These are phyloP conservation scores for Actinia equina DNA, from an alignment of 64 coral and sea anemone genomes.

Conservation along the genomic window DNA sequence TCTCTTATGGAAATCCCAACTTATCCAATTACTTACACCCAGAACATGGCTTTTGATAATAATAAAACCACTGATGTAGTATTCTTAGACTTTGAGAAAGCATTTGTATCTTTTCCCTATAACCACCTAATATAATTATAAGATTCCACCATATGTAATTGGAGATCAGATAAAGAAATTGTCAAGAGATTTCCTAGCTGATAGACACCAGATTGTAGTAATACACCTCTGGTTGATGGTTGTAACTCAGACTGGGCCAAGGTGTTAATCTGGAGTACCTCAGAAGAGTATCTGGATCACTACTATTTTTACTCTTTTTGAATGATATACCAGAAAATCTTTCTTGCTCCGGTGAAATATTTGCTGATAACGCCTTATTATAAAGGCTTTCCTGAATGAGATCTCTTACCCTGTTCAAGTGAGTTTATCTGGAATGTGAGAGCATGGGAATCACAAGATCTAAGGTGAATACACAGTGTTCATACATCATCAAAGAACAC, in stretches of 20 bases:
- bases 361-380: neutral
- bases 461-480: constrained; percentile 2
- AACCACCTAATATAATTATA: neutral
- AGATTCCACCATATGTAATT: neutral
- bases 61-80: constrained; percentile 5
- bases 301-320: neutral
- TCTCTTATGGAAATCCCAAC: neutral
- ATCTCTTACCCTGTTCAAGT: constrained; percentile 21
- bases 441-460: neutral
- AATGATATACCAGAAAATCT: neutral
- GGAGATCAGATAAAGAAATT: neutral
- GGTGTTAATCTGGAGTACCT: constrained; percentile 10
- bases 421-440: constrained; percentile 16
- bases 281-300: neutral
- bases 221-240: neutral
- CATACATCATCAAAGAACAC: neutral
- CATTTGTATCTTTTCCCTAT: constrained; percentile 7
- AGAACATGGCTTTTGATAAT: neutral
- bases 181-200: neutral
- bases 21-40: neutral
- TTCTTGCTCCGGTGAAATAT: neutral
- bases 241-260: too few relatives aligned
- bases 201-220: neutral
- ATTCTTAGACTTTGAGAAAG: neutral
- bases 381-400: neutral